Evolutionary conservation across 2,797 vertebrate species (phyloP).

Genomic region (Chloroceryle inda): DNA sequence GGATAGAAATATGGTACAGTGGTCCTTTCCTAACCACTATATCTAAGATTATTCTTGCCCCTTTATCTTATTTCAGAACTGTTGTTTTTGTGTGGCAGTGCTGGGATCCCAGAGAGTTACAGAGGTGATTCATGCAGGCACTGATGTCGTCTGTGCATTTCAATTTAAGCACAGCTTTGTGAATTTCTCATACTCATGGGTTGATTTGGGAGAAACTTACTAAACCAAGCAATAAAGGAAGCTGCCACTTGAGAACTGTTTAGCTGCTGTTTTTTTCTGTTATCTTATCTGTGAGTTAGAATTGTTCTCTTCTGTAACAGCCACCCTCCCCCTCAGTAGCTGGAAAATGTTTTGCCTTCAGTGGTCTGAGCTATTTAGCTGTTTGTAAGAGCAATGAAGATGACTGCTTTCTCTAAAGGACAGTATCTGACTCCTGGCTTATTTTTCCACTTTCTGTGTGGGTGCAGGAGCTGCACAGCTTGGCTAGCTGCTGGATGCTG

Average conservation of each 20-base stretch:
- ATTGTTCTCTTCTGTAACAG: neutral
- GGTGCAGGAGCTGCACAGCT: neutral
- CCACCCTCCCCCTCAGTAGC: neutral
- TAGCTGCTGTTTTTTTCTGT: neutral
- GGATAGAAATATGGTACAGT: neutral
- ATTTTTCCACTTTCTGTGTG: neutral
- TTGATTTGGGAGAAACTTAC: neutral
- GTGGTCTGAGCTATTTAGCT: neutral
- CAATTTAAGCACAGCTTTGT: neutral
- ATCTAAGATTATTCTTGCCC: neutral
- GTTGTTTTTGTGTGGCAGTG: neutral
- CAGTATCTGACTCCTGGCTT: neutral
- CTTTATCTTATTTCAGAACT: neutral
- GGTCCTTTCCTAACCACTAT: neutral
- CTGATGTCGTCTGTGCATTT: neutral
- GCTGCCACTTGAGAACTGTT: neutral
- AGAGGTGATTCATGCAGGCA: neutral
- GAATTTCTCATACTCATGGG: neutral
- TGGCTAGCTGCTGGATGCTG: neutral
- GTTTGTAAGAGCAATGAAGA: neutral
- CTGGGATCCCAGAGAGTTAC: neutral
- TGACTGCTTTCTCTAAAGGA: neutral
- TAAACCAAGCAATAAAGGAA: slow-evolving; percentile 13
- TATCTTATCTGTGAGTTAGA: neutral
- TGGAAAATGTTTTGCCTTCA: neutral